Evolutionary conservation across 2,113 vertebrate species (phyloP), one percentile per base, ranked within the genome.

Genomic region (Rutilus rutilus): DNA sequence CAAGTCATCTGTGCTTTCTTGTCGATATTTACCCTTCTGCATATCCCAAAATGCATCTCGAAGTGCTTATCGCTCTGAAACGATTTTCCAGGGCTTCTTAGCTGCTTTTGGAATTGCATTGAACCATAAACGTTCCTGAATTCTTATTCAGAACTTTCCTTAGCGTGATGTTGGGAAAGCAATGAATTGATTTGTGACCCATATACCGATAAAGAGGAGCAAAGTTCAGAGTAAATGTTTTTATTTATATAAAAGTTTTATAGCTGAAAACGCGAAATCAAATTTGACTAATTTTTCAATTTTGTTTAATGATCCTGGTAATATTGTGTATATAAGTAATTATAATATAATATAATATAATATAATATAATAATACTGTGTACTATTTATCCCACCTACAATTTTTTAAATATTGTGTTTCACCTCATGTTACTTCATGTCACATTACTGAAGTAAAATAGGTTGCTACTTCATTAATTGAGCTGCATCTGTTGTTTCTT

Each of bases 1-100:
- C 89, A 90, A 86, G 83, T 82, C 21, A 60, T 85, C 79, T 71
- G 82, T 65, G 80, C 80, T 80, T 77, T 74, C 82, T 45, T 82
- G 87, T 90, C 65, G 71, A 88, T 90, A 85, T 83, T 85, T 57
- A 80, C 67, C 77, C 19, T 85, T 85, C 60, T 87, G 79, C 86
- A 83, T 89, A 85, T 83, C 64, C 78, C 54, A 73, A 54, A 82
- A 85, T 82, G 67, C 50, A 78, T 74, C 71, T 83, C 25, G 5
- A n/a, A 59, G 12, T 47, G 42, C 47, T 82, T 81, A 82, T 81
- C 45, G 21, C 30, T 62, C 59, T 12, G 21, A 78, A 57, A 73
- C 85, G 14, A 10, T 86, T 83, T 86, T 33, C 12, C 15, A 64
- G 54, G 42, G n/a, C 14, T 36, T 83, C 39, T 79, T 27, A 33